Evolutionary conservation across 2,888 invertebrate genomes (phyloP).

Genomic region (Plusia festucae): DNA sequence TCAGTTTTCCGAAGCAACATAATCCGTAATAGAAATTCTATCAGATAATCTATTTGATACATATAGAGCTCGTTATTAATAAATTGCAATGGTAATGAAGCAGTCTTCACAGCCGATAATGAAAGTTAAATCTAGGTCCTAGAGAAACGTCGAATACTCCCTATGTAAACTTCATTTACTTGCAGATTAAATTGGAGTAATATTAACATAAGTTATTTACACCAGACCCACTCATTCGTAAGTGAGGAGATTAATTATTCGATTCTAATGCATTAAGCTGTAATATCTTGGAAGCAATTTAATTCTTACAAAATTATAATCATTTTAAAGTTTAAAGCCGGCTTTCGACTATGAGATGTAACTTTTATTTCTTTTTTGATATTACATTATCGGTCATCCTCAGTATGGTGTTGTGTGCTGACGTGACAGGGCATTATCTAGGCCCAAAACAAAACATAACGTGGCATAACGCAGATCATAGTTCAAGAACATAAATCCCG

Average conservation of each 20-base stretch:
- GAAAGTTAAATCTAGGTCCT: neutral
- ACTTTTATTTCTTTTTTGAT: too few species aligned
- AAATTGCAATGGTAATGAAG: neutral
- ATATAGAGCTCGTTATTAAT: neutral
- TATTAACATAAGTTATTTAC: constrained; percentile 37
- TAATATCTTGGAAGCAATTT: neutral
- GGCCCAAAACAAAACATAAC: too few species aligned
- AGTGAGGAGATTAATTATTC: constrained; percentile 17
- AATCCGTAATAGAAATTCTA: neutral
- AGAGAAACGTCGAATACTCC: constrained; percentile 8
- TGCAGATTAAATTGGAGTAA: constrained; percentile 36
- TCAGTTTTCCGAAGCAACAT: neutral
- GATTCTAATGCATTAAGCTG: constrained; percentile 25
- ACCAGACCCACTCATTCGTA: constrained; percentile 13
- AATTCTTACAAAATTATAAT: neutral
- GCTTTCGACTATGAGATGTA: too few species aligned
- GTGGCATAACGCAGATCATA: too few species aligned
- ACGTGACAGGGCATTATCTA: too few species aligned
- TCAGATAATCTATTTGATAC: neutral
- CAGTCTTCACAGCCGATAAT: neutral
- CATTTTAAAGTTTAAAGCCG: too few species aligned
- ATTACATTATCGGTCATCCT: too few species aligned
- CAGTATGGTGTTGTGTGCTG: too few species aligned
- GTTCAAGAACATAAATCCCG: too few species aligned
- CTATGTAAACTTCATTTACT: constrained; percentile 37